Evolutionary conservation across 2,888 invertebrate species (phyloP).

Genomic region (Ctena decussata): DNA sequence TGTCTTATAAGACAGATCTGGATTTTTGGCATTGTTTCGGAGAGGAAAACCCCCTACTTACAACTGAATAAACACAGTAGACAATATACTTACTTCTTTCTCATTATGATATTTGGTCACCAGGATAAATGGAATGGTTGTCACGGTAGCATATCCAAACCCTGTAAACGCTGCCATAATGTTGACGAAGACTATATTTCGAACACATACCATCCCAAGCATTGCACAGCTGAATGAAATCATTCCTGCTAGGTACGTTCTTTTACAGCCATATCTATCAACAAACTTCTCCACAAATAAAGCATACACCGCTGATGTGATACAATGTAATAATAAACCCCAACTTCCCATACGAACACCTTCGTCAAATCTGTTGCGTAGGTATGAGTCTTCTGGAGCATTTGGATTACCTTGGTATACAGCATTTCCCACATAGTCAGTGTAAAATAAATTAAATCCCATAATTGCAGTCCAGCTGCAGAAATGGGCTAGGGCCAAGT

Average conservation of each 20-base stretch:
- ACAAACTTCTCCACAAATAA: conserved; percentile 95
- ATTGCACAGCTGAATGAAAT: conserved; percentile 90
- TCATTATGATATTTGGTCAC: conserved; percentile 98
- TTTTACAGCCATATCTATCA: conserved; percentile 88
- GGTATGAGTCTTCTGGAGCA: conserved; percentile 80
- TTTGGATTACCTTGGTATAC: conserved; percentile 95
- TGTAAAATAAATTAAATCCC: conserved; percentile 98
- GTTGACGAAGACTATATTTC: conserved; percentile 94
- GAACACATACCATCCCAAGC: conserved; percentile 95
- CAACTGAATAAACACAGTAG: too few relatives aligned
- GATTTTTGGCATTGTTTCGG: too few relatives aligned
- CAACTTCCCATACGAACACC: conserved; percentile 98
- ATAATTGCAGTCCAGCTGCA: conserved; percentile 99
- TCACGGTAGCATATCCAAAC: conserved; percentile 98
- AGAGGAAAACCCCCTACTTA: too few relatives aligned
- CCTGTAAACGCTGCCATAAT: conserved; percentile 94
- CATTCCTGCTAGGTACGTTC: conserved; percentile 85
- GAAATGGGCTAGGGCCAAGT: conserved; percentile 96
- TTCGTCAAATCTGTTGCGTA: conserved; percentile 91
- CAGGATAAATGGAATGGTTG: conserved; percentile 98
- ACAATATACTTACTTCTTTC: conserved; percentile 91
- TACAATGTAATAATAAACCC: conserved; percentile 98
- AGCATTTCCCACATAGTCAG: conserved; percentile 97
- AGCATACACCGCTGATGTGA: conserved; percentile 91
- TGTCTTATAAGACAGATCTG: too few relatives aligned